Base-by-base conservation (phyloP, 2,113 vertebrate genomes). In the Pycnonotus jocosus region DNA sequence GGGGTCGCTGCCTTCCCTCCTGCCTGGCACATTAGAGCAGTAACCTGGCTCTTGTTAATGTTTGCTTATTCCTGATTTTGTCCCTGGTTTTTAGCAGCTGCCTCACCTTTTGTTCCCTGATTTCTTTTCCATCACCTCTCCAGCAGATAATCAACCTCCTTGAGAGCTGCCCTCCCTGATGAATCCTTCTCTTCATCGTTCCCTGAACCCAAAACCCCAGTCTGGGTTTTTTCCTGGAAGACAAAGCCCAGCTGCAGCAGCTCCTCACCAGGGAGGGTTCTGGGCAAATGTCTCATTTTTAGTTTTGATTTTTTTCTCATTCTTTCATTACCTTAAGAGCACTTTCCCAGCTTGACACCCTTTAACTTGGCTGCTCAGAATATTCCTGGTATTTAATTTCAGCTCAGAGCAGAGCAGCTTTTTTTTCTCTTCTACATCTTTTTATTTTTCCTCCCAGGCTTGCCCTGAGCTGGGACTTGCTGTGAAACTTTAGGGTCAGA, bases 71-170 rank as follows among this genome's bases (percentile, higher is more conserved):
- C 78, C 73, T 92, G 61, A 30, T 72, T 89, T 62, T 86, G 38
- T 70, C 57, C 70, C 47, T 80, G 66, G 33, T 66, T 93, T 92
- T 82, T 62, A 95, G 74, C 58, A 80, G 68, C 72, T 80, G 50
- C 54, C 54, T 92, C 85, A 58, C 76, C 74, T 94, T 91, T 94
- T 94, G 70, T 91, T 85, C 85, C 73, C 81, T 33, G 92, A 57
- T 95, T 95, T 86, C 70, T 73, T 81, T 92, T 47, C 84, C 73
- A 20, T 81, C 50, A 28, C 71, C 33, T 71, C 79, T 92, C 73
- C 64, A 82, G 64, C 38, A 58, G 45, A 57, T 56, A 87, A 91
- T 86, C 53, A 76, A 20, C 78, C 78, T 91, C 92, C 79, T 6
- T 66, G 79, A 47, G 78, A 81, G 78, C 78, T 74, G 45, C 69